Evolutionary conservation across 2,888 invertebrate species (phyloP).

Genomic region (Boloria euphrosyne): DNA sequence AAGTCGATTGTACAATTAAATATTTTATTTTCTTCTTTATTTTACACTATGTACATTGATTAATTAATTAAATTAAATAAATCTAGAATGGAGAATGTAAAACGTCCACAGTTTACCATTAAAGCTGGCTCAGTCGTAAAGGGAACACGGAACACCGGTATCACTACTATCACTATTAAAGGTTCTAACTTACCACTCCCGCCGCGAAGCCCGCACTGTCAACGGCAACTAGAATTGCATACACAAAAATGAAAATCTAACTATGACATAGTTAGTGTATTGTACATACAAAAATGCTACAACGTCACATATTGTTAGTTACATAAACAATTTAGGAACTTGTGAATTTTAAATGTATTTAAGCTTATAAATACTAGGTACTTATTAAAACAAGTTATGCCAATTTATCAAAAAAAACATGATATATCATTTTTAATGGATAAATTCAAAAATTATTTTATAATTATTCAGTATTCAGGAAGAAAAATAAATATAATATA

Average conservation of each 20-base stretch:
- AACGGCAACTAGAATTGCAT: conserved; percentile 69
- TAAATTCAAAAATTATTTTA: background rate
- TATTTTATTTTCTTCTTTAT: conserved; percentile 31
- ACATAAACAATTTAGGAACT: background rate
- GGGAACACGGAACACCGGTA: conserved; percentile 18
- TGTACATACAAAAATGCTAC: too few relatives aligned
- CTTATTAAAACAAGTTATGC: too few relatives aligned
- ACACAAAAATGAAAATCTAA: conserved; percentile 16
- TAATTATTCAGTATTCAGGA: conserved; percentile 15
- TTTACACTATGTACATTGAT: conserved; percentile 41
- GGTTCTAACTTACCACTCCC: conserved; percentile 70
- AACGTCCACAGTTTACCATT: conserved; percentile 37
- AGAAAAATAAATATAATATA: too few relatives aligned
- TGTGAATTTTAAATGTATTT: background rate
- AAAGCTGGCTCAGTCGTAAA: conserved; percentile 23
- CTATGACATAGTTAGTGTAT: conserved; percentile 21
- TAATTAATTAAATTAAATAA: conserved; percentile 32
- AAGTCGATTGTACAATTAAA: conserved; percentile 55
- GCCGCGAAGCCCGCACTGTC: conserved; percentile 42
- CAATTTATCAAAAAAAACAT: too few relatives aligned
- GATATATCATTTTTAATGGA: background rate
- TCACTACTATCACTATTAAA: conserved; percentile 69
- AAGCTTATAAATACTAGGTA: too few relatives aligned
- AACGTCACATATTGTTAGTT: too few relatives aligned
- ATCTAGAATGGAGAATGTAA: conserved; percentile 19